phyloP scores from a whole-genome alignment of 2,888 invertebrate genomes.

The Tipula lateralis region DNA sequence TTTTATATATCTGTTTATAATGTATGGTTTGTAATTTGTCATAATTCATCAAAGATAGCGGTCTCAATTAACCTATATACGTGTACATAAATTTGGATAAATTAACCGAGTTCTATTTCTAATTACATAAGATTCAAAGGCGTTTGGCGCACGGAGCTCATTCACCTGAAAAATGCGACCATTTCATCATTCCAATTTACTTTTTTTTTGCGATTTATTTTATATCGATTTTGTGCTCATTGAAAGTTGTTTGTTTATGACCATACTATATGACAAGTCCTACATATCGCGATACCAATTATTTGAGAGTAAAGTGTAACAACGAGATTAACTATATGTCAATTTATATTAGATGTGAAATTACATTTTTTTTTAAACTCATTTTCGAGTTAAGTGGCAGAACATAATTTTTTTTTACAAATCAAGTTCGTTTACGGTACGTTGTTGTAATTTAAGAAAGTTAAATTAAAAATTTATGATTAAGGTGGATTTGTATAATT shows the following conservation, averaged over 20 bases:
- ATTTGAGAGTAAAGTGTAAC: background rate
- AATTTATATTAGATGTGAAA: background rate
- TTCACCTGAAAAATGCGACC: background rate
- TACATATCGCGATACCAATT: background rate
- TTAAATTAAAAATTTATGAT: background rate
- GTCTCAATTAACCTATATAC: background rate
- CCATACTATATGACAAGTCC: conserved; percentile 7
- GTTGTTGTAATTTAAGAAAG: background rate
- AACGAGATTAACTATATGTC: conserved; percentile 7
- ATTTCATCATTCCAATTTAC: background rate
- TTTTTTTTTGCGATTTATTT: background rate
- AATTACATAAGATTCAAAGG: background rate
- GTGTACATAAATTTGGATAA: background rate
- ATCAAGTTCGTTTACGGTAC: background rate
- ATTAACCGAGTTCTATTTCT: background rate
- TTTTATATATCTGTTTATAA: background rate
- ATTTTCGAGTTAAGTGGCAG: background rate
- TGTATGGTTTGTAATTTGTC: background rate
- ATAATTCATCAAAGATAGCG: conserved; percentile 6
- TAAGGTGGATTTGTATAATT: background rate
- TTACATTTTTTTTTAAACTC: background rate
- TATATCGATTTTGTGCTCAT: background rate
- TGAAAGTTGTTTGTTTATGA: background rate
- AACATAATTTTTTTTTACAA: background rate
- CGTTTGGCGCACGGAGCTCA: background rate